Conservation (phyloP, 1,140 invertebrate genomes). For the Lordiphosa collinella region DNA sequence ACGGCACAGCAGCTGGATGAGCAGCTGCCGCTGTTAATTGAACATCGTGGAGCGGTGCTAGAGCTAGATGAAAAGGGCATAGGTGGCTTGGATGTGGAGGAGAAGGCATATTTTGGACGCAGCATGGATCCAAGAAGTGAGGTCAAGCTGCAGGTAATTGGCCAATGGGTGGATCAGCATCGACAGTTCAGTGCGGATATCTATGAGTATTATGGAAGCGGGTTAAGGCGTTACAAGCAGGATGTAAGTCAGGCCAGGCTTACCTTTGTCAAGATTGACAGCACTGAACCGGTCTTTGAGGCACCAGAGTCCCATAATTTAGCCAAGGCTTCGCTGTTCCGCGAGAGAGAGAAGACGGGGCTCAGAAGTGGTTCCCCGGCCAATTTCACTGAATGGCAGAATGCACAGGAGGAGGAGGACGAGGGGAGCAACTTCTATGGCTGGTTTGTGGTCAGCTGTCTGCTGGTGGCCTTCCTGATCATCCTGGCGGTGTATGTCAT, state of each 20-base stretch:
- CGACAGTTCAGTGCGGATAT: slow-evolving; percentile 63
- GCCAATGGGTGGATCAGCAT: slow-evolving; percentile 70
- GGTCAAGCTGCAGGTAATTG: slow-evolving; percentile 64
- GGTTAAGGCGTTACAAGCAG: slow-evolving; percentile 42
- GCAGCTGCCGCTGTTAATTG: slow-evolving; percentile 55
- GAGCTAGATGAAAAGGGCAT: slow-evolving; percentile 53
- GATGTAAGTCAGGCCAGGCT: slow-evolving; percentile 30
- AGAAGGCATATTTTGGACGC: slow-evolving; percentile 66
- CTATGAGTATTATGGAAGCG: slow-evolving; percentile 67
- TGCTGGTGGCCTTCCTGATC: slow-evolving; percentile 47
- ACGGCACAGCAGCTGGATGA: slow-evolving; percentile 4
- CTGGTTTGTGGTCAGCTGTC: slow-evolving; percentile 56
- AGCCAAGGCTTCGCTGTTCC: slow-evolving; percentile 48
- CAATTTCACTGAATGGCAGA: slow-evolving; percentile 46
- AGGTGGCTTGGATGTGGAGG: slow-evolving; percentile 59
- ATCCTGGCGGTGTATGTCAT: slow-evolving; percentile 37
- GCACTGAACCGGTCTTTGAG: slow-evolving; percentile 64
- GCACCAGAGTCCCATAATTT: slow-evolving; percentile 58
- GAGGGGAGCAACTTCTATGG: slow-evolving; percentile 48
- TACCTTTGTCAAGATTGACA: slow-evolving; percentile 61
- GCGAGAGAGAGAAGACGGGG: slow-evolving; percentile 13
- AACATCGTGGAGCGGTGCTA: slow-evolving; percentile 60
- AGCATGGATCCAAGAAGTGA: slow-evolving; percentile 64
- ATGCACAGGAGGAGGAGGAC: slow-evolving; percentile 12
- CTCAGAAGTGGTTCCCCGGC: slow-evolving; percentile 10